Percentiles rank a stretch among this genome's conserved stretches.
phyloP scores from a whole-genome alignment of 2,888 invertebrate genomes.

The Pinctada fucata region DNA sequence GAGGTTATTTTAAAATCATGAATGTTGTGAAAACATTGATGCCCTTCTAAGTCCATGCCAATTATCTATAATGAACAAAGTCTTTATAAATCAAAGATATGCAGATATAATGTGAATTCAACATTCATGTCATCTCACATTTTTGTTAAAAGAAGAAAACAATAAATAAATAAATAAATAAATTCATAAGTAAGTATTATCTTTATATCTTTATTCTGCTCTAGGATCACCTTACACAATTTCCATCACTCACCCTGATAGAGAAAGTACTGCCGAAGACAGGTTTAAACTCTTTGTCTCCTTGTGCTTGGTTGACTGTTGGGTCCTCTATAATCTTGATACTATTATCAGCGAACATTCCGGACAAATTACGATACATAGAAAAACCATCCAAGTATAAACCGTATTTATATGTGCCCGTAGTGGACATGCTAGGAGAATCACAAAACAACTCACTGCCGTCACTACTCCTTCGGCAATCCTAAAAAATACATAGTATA shows the following conservation, averaged over 20 bases:
- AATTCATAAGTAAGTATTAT: too few species aligned
- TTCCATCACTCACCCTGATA: background rate
- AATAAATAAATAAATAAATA: too few species aligned
- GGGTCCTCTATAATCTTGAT: slow-evolving; percentile 23
- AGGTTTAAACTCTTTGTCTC: slow-evolving; percentile 5
- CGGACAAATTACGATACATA: slow-evolving; percentile 15
- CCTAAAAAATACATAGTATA: background rate
- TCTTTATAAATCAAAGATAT: too few species aligned
- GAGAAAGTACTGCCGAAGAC: background rate
- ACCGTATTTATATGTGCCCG: slow-evolving; percentile 13
- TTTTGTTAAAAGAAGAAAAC: too few species aligned
- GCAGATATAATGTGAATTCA: too few species aligned
- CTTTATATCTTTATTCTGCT: too few species aligned
- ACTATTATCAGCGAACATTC: background rate
- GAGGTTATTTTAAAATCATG: too few species aligned
- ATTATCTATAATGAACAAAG: too few species aligned
- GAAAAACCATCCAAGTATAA: slow-evolving; percentile 29
- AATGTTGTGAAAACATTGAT: too few species aligned
- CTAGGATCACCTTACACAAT: too few species aligned
- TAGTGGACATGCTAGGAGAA: slow-evolving; percentile 9
- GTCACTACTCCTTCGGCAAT: background rate
- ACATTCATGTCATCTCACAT: too few species aligned
- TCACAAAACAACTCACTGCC: slow-evolving; percentile 10
- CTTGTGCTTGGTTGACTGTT: background rate
- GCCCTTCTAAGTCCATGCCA: too few species aligned